Percentiles rank a stretch among this genome's conserved stretches.
phyloP scores from a whole-genome alignment of 2,797 vertebrate species.

The Oreochromis grahami region DNA sequence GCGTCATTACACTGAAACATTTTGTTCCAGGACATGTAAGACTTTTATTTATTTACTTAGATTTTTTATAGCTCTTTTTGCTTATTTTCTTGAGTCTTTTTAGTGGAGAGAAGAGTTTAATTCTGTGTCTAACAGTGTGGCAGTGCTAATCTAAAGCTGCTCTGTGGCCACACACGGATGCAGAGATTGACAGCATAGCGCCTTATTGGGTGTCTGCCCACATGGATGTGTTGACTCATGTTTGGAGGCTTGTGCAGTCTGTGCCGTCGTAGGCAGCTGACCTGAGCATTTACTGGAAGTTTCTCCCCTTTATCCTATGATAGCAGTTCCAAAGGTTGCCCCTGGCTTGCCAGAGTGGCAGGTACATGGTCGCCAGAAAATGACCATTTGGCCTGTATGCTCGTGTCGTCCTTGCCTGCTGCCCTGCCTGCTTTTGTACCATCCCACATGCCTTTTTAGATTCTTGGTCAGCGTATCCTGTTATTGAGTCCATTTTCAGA shows the following conservation, averaged over 20 bases:
- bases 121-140: not conserved
- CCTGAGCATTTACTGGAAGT: not conserved
- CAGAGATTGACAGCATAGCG: not conserved
- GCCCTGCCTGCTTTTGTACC: not conserved
- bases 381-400: not conserved
- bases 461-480: not conserved
- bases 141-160: not conserved
- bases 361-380: not conserved
- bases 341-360: not conserved
- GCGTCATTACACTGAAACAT: not conserved
- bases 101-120: not conserved
- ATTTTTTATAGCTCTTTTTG: not conserved
- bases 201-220: not conserved
- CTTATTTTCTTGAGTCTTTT: not conserved
- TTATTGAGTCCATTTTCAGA: not conserved
- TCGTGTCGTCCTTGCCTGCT: not conserved
- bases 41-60: not conserved
- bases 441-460: not conserved
- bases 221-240: not conserved
- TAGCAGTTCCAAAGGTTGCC: not conserved
- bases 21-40: not conserved
- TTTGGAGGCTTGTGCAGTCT: not conserved
- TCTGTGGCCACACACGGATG: not conserved
- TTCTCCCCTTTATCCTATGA: not conserved
- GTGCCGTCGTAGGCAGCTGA: not conserved